Evolutionary conservation across 2,888 invertebrate genomes (phyloP), one percentile per base, ranked within the genome.

Genomic region (Scrobipalpa atriplicella): DNA sequence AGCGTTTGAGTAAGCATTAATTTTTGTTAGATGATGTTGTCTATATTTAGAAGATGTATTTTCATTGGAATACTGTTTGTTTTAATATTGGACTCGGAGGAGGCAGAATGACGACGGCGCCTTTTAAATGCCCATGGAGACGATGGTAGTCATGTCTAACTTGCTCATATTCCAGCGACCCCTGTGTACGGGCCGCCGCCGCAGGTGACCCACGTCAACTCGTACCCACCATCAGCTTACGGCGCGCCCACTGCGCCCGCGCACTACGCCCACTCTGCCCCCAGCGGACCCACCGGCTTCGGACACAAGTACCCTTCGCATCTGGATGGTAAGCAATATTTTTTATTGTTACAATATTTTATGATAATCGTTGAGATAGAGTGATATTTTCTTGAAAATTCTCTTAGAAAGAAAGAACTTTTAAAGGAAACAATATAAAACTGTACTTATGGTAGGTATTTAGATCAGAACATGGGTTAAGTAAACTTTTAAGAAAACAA

Each of bases 201-300:
- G 0, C 71, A 85, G 0, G 65, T 84, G 0, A 91, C 91, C 72
- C 58, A 58, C 38, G 36, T 85, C 10, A 91, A 90, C 70, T 92
- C 89, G 73, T 83, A 82, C 0, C 82, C 85, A 0, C 84, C 74
- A 9, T 80, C 92, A 0, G 85, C 80, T 61, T 84, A 81, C n/a
- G 92, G 92, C 76, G 87, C 89, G 16, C 90, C 88, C 13, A 88
- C 88, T n/a, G 91, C 88, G 54, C 86, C 91, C 0, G 91, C 90
- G 38, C 89, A 89, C 70, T 92, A 81, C 78, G 68, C 78, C 2
- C 84, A 82, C 80, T 80, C 84, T 0, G 86, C 77, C 1, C 87
- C 86, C 18, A 81, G 85, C 0, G 79, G 80, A 2, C 90, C 93
- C n/a, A 84, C 87, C 0, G 91, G 90, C 18, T 92, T 79, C 75